Percentiles rank a stretch among this genome's conserved stretches.
Conservation (phyloP, 2,113 vertebrate genomes). For the Heloderma charlesbogerti region DNA sequence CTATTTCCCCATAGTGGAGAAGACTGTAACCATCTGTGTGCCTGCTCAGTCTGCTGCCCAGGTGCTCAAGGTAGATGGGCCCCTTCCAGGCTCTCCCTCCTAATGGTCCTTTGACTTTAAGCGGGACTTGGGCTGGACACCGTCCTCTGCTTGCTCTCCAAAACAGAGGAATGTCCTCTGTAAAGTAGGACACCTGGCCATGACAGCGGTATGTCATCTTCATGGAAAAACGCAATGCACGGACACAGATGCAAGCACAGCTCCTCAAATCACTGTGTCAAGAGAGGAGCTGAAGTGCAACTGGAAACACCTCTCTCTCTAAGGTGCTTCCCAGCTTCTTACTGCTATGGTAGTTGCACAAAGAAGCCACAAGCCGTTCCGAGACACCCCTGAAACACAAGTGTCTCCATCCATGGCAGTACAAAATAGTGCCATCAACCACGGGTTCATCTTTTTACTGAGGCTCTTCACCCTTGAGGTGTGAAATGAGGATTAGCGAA, state of each 20-base stretch:
- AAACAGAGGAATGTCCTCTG: too few relatives aligned
- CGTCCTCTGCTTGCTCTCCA: too few relatives aligned
- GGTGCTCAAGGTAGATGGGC: too few relatives aligned
- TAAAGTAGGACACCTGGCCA: too few relatives aligned
- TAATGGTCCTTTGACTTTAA: too few relatives aligned
- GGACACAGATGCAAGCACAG: neutral
- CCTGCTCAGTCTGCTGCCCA: too few relatives aligned
- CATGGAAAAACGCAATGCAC: constrained; percentile 3
- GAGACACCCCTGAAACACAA: constrained; percentile 30
- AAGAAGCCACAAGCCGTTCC: constrained; percentile 47
- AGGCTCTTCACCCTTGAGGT: constrained; percentile 75
- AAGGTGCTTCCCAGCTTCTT: neutral
- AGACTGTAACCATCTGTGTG: too few relatives aligned
- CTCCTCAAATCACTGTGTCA: constrained; percentile 38
- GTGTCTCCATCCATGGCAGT: constrained; percentile 34
- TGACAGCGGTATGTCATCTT: neutral
- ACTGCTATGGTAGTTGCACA: constrained; percentile 47
- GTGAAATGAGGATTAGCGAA: constrained; percentile 79
- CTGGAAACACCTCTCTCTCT: constrained; percentile 10
- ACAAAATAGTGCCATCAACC: constrained; percentile 33
- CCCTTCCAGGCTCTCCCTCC: too few relatives aligned
- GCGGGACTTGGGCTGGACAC: too few relatives aligned
- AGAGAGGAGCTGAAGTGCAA: constrained; percentile 22
- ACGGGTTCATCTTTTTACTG: constrained; percentile 64
- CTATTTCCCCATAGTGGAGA: too few relatives aligned